Percentiles rank a stretch among this genome's conserved stretches.
phyloP scores from a whole-genome alignment of 2,113 vertebrate species.

The Corythornis cristatus region DNA sequence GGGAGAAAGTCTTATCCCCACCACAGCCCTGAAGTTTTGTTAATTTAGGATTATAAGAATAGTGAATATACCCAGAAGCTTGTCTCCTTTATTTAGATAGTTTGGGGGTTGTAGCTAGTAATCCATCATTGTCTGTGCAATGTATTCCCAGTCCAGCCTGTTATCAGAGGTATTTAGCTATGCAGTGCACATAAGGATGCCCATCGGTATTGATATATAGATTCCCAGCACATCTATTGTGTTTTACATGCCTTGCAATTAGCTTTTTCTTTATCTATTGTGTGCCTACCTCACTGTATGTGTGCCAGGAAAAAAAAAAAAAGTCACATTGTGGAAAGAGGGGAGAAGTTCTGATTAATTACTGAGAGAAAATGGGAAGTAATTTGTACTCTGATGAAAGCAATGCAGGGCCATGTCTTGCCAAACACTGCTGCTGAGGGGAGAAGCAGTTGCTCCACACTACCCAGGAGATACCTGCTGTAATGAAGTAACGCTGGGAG shows the following conservation, averaged over 20 bases:
- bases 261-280: not conserved
- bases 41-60: conserved; percentile 21
- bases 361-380: not conserved
- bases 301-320: conserved; percentile 3
- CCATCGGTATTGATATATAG: not conserved
- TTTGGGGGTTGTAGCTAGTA: not conserved
- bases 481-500: not conserved
- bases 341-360: not conserved
- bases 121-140: not conserved
- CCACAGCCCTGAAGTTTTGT: conserved; percentile 11
- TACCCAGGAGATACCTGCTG: not conserved
- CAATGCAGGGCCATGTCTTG: not conserved
- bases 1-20: not conserved
- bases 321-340: not conserved
- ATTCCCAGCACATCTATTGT: not conserved
- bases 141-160: not conserved
- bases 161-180: conserved; percentile 12
- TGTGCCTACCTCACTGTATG: not conserved
- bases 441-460: not conserved
- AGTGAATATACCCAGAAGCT: not conserved
- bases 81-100: conserved; percentile 25
- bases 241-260: not conserved
- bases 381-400: not conserved
- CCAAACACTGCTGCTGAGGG: not conserved
- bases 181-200: not conserved